Evolutionary conservation across 2,113 vertebrate genomes (phyloP).

Genomic region (Limnothrissa miodon): DNA sequence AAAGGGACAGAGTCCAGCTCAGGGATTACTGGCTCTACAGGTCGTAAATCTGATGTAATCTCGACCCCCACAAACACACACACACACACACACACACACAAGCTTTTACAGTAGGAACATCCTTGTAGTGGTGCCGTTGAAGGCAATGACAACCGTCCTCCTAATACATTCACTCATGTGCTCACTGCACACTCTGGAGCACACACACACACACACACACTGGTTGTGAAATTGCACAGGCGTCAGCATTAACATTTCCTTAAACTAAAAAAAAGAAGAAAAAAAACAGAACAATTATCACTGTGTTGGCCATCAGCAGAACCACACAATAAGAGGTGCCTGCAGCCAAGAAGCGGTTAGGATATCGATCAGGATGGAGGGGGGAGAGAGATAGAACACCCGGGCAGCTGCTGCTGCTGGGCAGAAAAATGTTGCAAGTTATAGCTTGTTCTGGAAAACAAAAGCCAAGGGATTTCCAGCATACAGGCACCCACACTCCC

Average conservation of each 20-base stretch:
- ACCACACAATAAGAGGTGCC: not conserved
- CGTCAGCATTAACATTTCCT: not conserved
- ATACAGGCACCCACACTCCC: not conserved
- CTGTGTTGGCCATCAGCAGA: not conserved
- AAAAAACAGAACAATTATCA: conserved; percentile 7
- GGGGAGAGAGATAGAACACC: not conserved
- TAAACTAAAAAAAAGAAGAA: not conserved
- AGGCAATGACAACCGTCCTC: not conserved
- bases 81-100: not conserved
- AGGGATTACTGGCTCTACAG: not conserved
- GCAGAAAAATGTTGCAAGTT: not conserved
- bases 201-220: not conserved
- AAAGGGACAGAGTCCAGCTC: not conserved
- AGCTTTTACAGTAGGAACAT: not conserved
- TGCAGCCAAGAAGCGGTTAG: conserved; percentile 1
- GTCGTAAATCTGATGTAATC: not conserved
- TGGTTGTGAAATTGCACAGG: not conserved
- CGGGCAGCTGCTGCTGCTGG: not conserved
- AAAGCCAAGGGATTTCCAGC: not conserved
- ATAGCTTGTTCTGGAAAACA: not conserved
- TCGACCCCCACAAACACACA: not conserved
- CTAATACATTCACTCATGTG: not conserved
- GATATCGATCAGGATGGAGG: conserved; percentile 1
- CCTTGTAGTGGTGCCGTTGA: not conserved
- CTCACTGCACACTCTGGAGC: not conserved